Evolutionary conservation across 2,797 vertebrate genomes (phyloP), one percentile per base, ranked within the genome.

Genomic region (Alosa sapidissima): DNA sequence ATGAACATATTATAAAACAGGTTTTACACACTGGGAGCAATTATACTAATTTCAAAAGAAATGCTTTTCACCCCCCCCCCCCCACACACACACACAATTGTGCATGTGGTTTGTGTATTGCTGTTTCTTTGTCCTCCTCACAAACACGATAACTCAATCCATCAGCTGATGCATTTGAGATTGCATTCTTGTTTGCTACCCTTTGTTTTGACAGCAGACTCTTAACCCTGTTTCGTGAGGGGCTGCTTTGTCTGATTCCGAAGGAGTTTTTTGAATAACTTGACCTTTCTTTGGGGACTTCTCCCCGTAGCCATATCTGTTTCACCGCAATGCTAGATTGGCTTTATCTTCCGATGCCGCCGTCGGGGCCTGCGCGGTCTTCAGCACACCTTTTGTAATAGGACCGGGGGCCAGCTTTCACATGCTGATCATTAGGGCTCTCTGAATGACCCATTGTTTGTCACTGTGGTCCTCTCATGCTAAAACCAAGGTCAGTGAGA

Each of bases 151-250:
- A 72, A 13, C 28, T 36, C 28, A 36, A 72, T 33, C 33, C 28
- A 21, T 45, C 68, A 75, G 68, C 33, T 14, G 68, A 45, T 21
- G 68, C 65, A 33, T 72, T 72, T 72, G 65, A 72, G 65, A 72
- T 72, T 72, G 33, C 68, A 75, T 75, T 75, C 68, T 75, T 75
- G 68, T 75, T 16, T 75, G 68, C 68, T 45, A 45, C 14, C 13
- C 68, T 41, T 75, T 75, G 68, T 75, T 75, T 75, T 75, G 68
- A 75, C 68, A 75, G 68, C 68, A 19, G 36, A 75, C 68, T 62
- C 58, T 75, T 36, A 75, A 75, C 14, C 36, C 36, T 14, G 33
- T 75, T 36, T 19, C 13, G 36, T 45, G 68, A 75, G 16, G 16
- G 68, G 4, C 68, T 21, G 68, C 68, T 75, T 75, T 75, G 68